phyloP scores from a whole-genome alignment of 2,888 invertebrate species.

The Nyleta sp. region DNA sequence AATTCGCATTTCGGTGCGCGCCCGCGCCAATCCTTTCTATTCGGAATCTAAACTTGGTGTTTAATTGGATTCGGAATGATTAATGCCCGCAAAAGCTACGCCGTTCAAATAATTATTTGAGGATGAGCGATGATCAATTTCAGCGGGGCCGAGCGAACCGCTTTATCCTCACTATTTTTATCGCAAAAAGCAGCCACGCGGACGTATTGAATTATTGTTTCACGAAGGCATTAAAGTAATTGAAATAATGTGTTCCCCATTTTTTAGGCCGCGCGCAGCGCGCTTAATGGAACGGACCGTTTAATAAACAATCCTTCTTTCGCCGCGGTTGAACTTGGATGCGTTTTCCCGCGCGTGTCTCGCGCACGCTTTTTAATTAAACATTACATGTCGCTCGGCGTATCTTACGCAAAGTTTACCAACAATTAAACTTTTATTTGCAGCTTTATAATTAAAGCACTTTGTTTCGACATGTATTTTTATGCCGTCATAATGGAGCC shows the following conservation, averaged over 20 bases:
- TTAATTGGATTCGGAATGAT: conserved; percentile 58
- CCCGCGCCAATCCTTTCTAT: conserved; percentile 36
- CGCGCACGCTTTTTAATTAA: conserved; percentile 35
- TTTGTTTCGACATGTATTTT: conserved; percentile 35
- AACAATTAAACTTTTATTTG: conserved; percentile 41
- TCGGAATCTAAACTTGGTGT: conserved; percentile 22
- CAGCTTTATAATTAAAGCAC: conserved; percentile 45
- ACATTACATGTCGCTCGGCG: conserved; percentile 13
- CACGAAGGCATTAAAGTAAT: conserved; percentile 45
- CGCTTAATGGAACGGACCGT: conserved; percentile 21
- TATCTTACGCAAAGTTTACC: conserved; percentile 34
- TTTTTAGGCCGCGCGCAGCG: conserved; percentile 27
- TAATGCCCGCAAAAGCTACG: conserved; percentile 46
- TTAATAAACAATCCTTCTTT: conserved; percentile 41
- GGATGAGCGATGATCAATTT: conserved; percentile 45
- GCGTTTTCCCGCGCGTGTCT: conserved; percentile 4
- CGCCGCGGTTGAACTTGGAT: conserved; percentile 20
- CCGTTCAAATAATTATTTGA: conserved; percentile 52
- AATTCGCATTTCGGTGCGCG: conserved; percentile 37
- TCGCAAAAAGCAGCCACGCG: conserved; percentile 18
- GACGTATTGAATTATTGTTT: conserved; percentile 44
- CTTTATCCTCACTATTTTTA: conserved; percentile 42
- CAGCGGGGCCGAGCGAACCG: conserved; percentile 3
- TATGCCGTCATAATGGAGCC: conserved; percentile 19
- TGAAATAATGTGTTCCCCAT: conserved; percentile 35